Evolutionary conservation across 1,140 invertebrate species (phyloP).

Genomic region (Heliconius nattereri): DNA sequence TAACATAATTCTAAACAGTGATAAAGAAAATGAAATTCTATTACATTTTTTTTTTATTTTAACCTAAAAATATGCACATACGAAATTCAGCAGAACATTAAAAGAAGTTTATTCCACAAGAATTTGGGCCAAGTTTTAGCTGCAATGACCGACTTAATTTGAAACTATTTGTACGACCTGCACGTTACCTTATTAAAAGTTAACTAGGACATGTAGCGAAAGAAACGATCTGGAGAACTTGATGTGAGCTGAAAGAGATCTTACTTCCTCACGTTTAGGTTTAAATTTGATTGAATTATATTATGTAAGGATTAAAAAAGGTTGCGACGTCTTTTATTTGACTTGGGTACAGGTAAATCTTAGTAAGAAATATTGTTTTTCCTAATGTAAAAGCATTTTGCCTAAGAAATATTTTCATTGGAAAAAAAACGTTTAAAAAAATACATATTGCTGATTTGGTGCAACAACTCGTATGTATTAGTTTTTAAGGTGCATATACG

Average conservation of each 20-base stretch:
- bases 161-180: conserved; percentile 38
- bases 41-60: background rate
- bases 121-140: conserved; percentile 29
- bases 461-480: too few species aligned
- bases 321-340: conserved; percentile 27
- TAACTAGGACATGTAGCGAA: conserved; percentile 37
- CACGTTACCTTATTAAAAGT: conserved; percentile 40
- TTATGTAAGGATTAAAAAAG: conserved; percentile 27
- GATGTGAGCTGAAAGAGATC: background rate
- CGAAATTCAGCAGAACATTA: background rate
- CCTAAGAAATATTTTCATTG: background rate
- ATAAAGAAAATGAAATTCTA: too few species aligned
- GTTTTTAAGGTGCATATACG: too few species aligned
- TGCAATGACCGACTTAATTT: conserved; percentile 38
- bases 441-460: background rate
- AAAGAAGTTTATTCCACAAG: conserved; percentile 11
- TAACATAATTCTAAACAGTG: too few species aligned
- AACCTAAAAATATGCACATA: too few species aligned
- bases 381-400: background rate
- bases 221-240: conserved; percentile 22
- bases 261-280: background rate
- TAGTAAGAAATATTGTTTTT: conserved; percentile 21
- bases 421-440: background rate
- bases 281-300: background rate
- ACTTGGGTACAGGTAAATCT: conserved; percentile 18